Evolutionary conservation across 2,797 vertebrate genomes (phyloP), one percentile per base, ranked within the genome.

Genomic region (Neopelma chrysocephalum): DNA sequence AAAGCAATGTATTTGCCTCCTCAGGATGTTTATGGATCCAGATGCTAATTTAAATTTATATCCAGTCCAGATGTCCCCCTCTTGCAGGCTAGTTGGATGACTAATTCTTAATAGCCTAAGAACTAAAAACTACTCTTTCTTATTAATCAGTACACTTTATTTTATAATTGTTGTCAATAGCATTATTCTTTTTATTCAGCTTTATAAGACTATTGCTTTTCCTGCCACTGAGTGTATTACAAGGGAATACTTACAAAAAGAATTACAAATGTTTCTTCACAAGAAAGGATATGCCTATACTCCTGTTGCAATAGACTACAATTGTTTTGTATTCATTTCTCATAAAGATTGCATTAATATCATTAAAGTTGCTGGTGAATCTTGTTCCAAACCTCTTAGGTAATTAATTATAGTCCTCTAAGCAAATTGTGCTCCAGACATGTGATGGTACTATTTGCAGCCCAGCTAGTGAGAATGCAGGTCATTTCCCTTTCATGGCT

Each of bases 371-470:
- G 31, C 71, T 57, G 42, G 6, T 79, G 29, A 42, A 68, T 61
- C 70, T 76, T 91, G 26, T 72, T 95, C 47, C 51, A 87, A 43
- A 70, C 9, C 29, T 85, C 71, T 68, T 88, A 73, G 34, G 81
- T 89, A 90, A 64, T 70, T 93, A 93, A 70, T 94, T 93, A 56
- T 15, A 88, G 47, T 48, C 53, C 47, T 87, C 8, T 71, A 70
- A 83, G 11, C 11, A 65, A 78, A 54, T 6, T n/a, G 26, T 71
- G n/a, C 36, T 90, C 20, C 48, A 48, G n/a, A 27, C 27, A 21
- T 26, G 15, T 60, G 78, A 62, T 26, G 72, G n/a, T 36, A 32
- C 23, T 40, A 3, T 66, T 82, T 90, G 34, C 17, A 87, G 21
- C 4, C 50, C 50, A 45, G 15, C 19, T 72, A 23, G 22, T 54